Evolutionary conservation across 1,140 invertebrate species (phyloP).

Genomic region (Diachasmimorpha longicaudata): DNA sequence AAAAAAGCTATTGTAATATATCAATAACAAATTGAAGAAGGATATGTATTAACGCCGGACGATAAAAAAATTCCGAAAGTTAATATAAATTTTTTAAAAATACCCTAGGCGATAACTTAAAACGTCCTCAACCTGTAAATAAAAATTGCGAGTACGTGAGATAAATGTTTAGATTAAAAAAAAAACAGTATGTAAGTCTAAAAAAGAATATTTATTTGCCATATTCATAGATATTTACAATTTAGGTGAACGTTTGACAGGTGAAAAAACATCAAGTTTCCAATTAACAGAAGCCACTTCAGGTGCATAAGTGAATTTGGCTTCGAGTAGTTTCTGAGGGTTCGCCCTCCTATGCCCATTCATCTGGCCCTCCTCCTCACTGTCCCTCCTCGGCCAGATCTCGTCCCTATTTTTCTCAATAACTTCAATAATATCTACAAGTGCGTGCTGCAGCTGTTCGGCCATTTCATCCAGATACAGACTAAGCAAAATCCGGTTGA

Average conservation of each 20-base stretch:
- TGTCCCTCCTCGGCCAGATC: constrained; percentile 47
- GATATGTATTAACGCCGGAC: background rate
- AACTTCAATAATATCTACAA: constrained; percentile 39
- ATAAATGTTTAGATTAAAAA: constrained; percentile 2
- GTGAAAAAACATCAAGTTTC: constrained; percentile 43
- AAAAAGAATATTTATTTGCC: constrained; percentile 7
- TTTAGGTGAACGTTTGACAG: background rate
- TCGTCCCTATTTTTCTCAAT: constrained; percentile 46
- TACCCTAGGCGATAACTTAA: constrained; percentile 28
- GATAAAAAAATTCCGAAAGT: background rate
- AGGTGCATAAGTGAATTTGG: constrained; percentile 44
- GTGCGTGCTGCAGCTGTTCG: constrained; percentile 39
- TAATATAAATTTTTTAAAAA: constrained; percentile 7
- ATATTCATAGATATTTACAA: constrained; percentile 19
- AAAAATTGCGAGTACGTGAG: constrained; percentile 18
- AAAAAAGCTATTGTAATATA: constrained; percentile 2
- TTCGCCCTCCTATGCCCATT: constrained; percentile 18
- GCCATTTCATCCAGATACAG: constrained; percentile 47
- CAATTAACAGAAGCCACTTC: constrained; percentile 35
- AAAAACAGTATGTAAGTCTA: constrained; percentile 3
- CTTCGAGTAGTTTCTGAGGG: constrained; percentile 45
- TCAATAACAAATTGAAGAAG: background rate
- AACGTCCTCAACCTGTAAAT: background rate
- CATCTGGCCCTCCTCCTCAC: constrained; percentile 4
- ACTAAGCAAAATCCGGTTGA: constrained; percentile 43